Base-by-base conservation (phyloP, 2,797 vertebrate species). In the Falco peregrinus region DNA sequence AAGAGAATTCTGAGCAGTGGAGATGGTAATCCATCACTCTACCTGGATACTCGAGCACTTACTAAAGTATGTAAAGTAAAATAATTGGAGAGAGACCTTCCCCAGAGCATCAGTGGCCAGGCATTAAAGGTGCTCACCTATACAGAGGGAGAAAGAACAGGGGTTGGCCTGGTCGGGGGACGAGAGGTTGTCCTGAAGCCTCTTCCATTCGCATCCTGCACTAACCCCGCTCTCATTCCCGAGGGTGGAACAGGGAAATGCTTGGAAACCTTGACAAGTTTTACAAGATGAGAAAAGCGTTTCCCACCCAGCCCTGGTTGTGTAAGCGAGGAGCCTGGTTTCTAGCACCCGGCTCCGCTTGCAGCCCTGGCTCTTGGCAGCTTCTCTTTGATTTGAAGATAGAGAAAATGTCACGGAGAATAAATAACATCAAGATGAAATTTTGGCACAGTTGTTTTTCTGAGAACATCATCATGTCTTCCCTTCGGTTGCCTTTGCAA, bases 381-480 rank as follows among this genome's bases (percentile, higher is more conserved):
- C 37, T 15, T 56, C 39, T 26, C 50, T 65, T 37, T 70, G 89
- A 54, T 90, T 70, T 71, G 77, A 57, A 76, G 91, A 69, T 18
- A 21, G 73, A 81, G 91, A 83, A 95, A 91, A 91, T 95, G 85
- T 91, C 93, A 88, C 9, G 1, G 79, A 65, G 63, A 86, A 86
- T 85, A 95, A 95, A 90, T 83, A 95, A 87, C 92, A 70, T 77
- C 59, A 67, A 74, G 64, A 70, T 80, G 82, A 87, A 51, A 67
- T 75, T 35, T 41, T 68, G 90, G 57, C 10, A 1, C 65, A 8
- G 57, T 84, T 78, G 54, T 33, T 4, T 59, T 90, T 77, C 56
- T 89, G 74, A 84, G 77, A 74, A 67, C 5, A 9, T 59, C 8
- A 1, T 63, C 37, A 43, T 69, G 47, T 69, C 28, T 95, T 84